Conservation (phyloP, 2,797 vertebrate species). For the Phoebastria nigripes region DNA sequence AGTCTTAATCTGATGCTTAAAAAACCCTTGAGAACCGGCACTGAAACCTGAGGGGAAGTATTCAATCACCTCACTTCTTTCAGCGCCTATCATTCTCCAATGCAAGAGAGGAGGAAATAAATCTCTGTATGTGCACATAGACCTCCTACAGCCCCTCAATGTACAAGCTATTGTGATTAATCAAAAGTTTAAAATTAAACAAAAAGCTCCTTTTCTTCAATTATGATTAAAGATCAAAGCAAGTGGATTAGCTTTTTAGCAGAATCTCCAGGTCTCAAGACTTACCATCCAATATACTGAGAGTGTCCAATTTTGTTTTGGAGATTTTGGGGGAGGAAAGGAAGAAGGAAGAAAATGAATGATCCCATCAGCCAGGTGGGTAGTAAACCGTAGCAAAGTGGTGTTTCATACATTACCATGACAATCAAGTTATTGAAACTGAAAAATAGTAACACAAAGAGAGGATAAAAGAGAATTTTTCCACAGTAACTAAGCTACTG, state of each 20-base stretch:
- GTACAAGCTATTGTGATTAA: background rate
- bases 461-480: background rate
- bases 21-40: background rate
- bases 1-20: background rate
- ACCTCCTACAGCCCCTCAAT: background rate
- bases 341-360: background rate
- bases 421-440: background rate
- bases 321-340: background rate
- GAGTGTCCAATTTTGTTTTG: background rate
- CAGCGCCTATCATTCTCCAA: background rate
- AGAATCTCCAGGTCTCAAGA: background rate
- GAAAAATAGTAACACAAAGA: background rate
- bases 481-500: background rate
- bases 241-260: background rate
- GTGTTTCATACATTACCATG: background rate
- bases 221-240: slow-evolving; percentile 4
- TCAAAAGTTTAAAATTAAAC: background rate
- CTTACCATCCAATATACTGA: background rate
- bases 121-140: background rate
- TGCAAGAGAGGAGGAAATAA: background rate
- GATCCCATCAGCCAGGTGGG: background rate
- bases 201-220: background rate
- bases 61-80: background rate
- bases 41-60: background rate
- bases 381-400: background rate